These are phyloP conservation scores for Alligator sinensis DNA, from an alignment of 2,113 vertebrate genomes.

Conservation along the genomic window DNA sequence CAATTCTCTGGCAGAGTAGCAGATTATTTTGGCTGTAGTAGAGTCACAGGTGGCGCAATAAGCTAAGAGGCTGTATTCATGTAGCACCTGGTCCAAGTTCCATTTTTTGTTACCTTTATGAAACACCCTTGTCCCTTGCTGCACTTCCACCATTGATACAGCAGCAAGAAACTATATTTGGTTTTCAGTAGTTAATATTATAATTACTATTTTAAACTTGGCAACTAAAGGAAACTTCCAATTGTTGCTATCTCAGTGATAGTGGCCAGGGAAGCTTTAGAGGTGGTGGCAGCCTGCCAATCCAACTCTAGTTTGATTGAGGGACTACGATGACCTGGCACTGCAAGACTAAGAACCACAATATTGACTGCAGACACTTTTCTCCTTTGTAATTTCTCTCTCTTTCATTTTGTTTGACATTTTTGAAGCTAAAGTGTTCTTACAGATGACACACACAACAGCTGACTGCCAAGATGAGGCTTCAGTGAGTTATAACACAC, in stretches of 20 bases:
- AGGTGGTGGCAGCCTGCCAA: not conserved
- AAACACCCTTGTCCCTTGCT: not conserved
- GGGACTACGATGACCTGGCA: not conserved
- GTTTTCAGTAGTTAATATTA: not conserved
- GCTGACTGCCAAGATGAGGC: not conserved
- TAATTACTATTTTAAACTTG: not conserved
- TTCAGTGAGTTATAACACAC: conserved; percentile 12
- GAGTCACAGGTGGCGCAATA: not conserved
- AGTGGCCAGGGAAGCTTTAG: not conserved
- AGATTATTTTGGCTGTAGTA: not conserved
- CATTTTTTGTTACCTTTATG: not conserved
- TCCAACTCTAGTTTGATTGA: not conserved
- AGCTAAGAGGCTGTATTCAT: not conserved
- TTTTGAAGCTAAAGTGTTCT: conserved; percentile 5
- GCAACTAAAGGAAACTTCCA: not conserved
- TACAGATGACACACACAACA: conserved; percentile 26
- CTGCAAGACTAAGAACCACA: not conserved
- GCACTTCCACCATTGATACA: not conserved
- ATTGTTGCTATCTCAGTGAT: not conserved
- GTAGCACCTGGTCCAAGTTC: not conserved
- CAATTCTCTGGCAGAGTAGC: not conserved
- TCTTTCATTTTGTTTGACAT: conserved; percentile 31
- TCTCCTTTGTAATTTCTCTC: conserved; percentile 7
- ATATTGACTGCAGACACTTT: not conserved
- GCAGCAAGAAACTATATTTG: not conserved